Conservation (phyloP, 2,888 invertebrate species). For the Noctua fimbriata region DNA sequence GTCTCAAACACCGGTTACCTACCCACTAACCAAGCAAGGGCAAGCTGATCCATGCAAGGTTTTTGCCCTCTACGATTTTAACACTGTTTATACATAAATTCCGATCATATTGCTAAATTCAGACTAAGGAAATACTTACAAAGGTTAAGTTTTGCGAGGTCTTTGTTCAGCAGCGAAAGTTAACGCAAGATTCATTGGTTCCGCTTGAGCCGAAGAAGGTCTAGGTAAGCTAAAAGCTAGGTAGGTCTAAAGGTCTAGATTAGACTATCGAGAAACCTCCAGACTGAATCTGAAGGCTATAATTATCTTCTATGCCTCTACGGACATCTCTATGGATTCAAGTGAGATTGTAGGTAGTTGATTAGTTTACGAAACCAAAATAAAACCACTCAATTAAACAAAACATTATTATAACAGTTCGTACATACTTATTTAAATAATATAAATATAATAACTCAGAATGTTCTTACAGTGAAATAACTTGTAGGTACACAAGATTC, state of each 20-base stretch:
- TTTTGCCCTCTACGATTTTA: neutral
- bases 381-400: conserved; percentile 63
- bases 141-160: conserved; percentile 22
- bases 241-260: neutral
- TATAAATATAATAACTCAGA: conserved; percentile 59
- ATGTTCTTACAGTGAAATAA: conserved; percentile 17
- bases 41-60: neutral
- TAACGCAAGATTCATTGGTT: conserved; percentile 9
- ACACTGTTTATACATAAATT: neutral
- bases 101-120: conserved; percentile 13
- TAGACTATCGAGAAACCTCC: neutral
- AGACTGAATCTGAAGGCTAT: neutral
- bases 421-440: conserved; percentile 54
- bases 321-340: neutral
- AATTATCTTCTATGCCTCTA: neutral
- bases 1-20: neutral
- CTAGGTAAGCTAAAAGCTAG: too few relatives aligned
- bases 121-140: conserved; percentile 33
- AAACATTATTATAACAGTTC: conserved; percentile 77
- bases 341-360: neutral
- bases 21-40: neutral
- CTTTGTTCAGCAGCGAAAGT: conserved; percentile 1
- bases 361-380: conserved; percentile 22
- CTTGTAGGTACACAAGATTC: conserved; percentile 19
- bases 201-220: conserved; percentile 6